phyloP scores from a whole-genome alignment of 2,113 vertebrate species.

The Chionis minor region DNA sequence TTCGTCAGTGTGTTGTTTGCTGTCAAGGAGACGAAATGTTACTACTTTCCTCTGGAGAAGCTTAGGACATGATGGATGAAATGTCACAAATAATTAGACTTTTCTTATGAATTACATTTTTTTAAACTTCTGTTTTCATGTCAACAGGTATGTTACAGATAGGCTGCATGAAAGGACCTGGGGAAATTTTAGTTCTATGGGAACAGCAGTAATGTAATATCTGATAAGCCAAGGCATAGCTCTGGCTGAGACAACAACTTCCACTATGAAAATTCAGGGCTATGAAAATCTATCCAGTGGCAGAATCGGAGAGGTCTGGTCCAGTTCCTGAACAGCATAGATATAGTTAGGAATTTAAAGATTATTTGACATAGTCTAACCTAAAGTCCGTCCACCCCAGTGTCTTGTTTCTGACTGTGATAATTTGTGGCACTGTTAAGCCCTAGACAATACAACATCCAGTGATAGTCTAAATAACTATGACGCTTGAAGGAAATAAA shows the following conservation, averaged over 20 bases:
- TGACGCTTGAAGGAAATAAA: not conserved
- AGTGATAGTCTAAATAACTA: not conserved
- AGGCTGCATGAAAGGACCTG: slow-evolving; percentile 32
- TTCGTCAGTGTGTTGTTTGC: slow-evolving; percentile 66
- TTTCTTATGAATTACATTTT: slow-evolving; percentile 66
- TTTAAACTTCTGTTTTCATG: slow-evolving; percentile 58
- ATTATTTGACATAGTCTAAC: not conserved
- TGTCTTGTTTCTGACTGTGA: not conserved
- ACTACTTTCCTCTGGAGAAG: slow-evolving; percentile 66
- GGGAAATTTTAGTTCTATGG: slow-evolving; percentile 40
- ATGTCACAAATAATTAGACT: slow-evolving; percentile 75
- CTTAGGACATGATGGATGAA: slow-evolving; percentile 72
- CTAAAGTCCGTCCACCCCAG: not conserved
- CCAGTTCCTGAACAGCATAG: not conserved
- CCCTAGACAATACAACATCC: not conserved
- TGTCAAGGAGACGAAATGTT: slow-evolving; percentile 73
- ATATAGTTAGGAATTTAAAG: not conserved
- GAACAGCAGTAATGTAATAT: slow-evolving; percentile 19
- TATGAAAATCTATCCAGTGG: not conserved
- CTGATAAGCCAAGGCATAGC: not conserved
- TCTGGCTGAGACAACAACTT: not conserved
- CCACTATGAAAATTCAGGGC: not conserved
- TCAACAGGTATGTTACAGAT: slow-evolving; percentile 61
- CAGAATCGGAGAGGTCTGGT: not conserved
- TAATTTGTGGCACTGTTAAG: not conserved